A percentile compares a stretch with the other conserved stretches of the same genome.
phyloP scores from a whole-genome alignment of 2,113 vertebrate genomes.

The Oreocharis arfaki region DNA sequence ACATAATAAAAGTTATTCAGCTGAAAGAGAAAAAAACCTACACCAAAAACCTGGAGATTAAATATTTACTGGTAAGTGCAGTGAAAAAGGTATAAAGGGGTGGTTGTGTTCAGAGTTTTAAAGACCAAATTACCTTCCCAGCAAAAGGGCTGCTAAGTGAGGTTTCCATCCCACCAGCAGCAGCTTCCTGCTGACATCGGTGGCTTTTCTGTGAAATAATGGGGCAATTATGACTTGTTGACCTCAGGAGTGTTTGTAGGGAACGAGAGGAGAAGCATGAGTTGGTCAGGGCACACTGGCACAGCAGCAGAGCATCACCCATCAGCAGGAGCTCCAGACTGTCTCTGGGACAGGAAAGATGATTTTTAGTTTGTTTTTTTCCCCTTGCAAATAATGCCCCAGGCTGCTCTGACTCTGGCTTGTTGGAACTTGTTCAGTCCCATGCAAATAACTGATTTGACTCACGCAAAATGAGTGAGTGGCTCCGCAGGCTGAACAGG shows the following conservation, averaged over 20 bases:
- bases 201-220: constrained; percentile 21
- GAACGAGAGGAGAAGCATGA: neutral
- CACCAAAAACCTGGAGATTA: neutral
- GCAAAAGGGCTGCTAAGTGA: neutral
- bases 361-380: neutral
- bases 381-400: neutral
- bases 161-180: neutral
- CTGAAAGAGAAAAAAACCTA: neutral
- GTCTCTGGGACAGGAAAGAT: neutral
- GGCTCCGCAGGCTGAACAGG: neutral
- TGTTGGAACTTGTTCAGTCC: rapidly evolving
- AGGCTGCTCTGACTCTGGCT: neutral
- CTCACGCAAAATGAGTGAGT: rapidly evolving
- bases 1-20: constrained; percentile 12
- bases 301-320: neutral
- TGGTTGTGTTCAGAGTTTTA: neutral
- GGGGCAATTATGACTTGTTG: neutral
- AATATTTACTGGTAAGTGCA: constrained; percentile 10
- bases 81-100: neutral
- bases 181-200: neutral
- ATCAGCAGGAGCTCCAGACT: neutral
- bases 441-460: neutral
- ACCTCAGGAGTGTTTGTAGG: neutral
- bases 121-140: neutral
- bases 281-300: neutral